Conservation (phyloP, 2,113 vertebrate genomes). For the Neogale vison region DNA sequence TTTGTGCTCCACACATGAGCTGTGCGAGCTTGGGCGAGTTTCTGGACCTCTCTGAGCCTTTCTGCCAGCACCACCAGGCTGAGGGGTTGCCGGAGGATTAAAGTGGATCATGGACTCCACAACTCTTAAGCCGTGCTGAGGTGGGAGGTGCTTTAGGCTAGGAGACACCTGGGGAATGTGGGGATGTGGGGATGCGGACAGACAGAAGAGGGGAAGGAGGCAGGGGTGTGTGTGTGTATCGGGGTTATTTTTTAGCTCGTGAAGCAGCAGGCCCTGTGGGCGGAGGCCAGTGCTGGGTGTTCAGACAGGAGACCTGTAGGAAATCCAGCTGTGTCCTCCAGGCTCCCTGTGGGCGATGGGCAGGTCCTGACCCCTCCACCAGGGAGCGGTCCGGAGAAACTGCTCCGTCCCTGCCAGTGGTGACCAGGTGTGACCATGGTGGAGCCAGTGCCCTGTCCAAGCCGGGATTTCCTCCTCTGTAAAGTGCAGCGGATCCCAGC, state of each 20-base stretch:
- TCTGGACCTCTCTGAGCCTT: background rate
- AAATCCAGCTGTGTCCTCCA: background rate
- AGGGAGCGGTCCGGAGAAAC: background rate
- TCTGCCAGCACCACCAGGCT: accelerated
- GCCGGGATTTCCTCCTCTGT: background rate
- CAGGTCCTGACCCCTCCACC: background rate
- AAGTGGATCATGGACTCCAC: background rate
- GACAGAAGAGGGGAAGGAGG: background rate
- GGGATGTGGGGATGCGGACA: no score
- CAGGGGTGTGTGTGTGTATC: background rate
- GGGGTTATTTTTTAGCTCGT: background rate
- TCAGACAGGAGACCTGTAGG: background rate
- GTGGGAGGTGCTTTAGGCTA: background rate
- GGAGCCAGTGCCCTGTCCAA: background rate
- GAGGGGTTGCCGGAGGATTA: background rate
- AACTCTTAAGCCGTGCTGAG: background rate
- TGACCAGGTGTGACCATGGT: background rate
- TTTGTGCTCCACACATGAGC: background rate
- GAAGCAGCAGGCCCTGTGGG: background rate
- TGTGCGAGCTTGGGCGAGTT: background rate
- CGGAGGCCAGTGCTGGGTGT: background rate
- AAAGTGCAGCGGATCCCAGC: background rate
- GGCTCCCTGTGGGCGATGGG: background rate
- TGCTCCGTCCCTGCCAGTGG: background rate
- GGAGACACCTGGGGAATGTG: accelerated